Evolutionary conservation across 2,888 invertebrate genomes (phyloP), one percentile per base, ranked within the genome.

Genomic region (Drosophila nr. fundita): DNA sequence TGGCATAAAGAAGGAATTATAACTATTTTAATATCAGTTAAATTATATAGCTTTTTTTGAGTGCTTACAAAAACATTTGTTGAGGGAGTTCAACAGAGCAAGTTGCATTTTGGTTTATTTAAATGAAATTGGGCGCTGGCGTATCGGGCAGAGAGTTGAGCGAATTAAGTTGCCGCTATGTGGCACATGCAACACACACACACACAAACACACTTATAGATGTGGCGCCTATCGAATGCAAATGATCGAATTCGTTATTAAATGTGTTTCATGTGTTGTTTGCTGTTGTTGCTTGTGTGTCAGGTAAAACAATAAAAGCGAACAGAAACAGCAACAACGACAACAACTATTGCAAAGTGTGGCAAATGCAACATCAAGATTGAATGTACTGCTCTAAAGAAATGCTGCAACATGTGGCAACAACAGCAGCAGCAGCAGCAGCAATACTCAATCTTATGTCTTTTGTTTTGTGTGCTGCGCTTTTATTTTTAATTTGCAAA

Each of bases 321-420:
- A 24, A 24, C 45, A 45, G 45, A 45, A 45, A 45, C 24, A 15
- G 45, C 45, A 68, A 42, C 50, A 58, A 63, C 50, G 53, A 40
- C 52, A 62, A 45, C 59, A 76, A n/a, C 48, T 53, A 60, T 60
- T 59, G 67, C 69, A 73, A 76, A 76, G 80, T 80, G 81, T 82
- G 80, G 83, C 83, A 82, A 82, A 82, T 80, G 83, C 83, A 82
- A 82, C 74, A 87, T 87, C 87, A 73, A 87, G 87, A 87, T 87
- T 81, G 87, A 73, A 76, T 68, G 68, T 74, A 76, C 82, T 57
- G 57, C 57, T 65, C 65, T 68, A 87, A 85, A 85, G 89, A 89
- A 89, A 89, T 87, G 85, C 85, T 89, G 89, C 89, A 85, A 89
- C 85, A 85, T 89, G 89, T 87, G 89, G 84, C 89, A 89, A 86